phyloP scores from a whole-genome alignment of 2,888 invertebrate species.

The Nomada ruficornis region DNA sequence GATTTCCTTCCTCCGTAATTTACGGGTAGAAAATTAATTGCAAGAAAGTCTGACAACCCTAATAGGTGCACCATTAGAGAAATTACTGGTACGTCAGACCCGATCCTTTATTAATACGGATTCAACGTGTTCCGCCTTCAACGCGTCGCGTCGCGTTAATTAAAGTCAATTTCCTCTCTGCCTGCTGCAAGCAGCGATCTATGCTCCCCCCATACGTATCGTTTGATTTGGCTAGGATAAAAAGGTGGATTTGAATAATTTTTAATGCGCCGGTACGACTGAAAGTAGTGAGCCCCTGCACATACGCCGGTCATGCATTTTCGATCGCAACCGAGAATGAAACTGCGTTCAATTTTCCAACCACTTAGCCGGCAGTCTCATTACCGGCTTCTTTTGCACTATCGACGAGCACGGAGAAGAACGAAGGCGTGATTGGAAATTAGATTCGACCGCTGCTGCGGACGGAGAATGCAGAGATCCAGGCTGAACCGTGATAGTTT shows the following conservation, averaged over 20 bases:
- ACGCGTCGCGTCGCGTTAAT: slow-evolving; percentile 23
- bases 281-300: no score
- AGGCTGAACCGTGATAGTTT: not conserved
- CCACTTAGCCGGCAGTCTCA: slow-evolving; percentile 52
- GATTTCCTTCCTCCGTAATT: not conserved
- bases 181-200: no score
- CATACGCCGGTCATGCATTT: not conserved
- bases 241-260: not conserved
- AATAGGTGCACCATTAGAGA: slow-evolving; percentile 6
- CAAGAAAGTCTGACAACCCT: not conserved
- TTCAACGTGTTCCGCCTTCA: slow-evolving; percentile 11
- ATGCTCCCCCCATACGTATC: no score
- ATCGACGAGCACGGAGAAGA: slow-evolving; percentile 22
- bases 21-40: slow-evolving; percentile 24
- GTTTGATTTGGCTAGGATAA: no score
- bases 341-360: slow-evolving; percentile 57
- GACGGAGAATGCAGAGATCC: not conserved
- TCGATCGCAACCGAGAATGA: slow-evolving; percentile 27
- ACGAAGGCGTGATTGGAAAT: slow-evolving; percentile 62
- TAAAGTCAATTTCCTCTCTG: slow-evolving; percentile 12
- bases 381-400: slow-evolving; percentile 52
- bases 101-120: slow-evolving; percentile 38
- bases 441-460: slow-evolving; percentile 44
- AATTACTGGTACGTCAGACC: slow-evolving; percentile 11
- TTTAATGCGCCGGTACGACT: no score